phyloP scores from a whole-genome alignment of 2,888 invertebrate species.

The Hypsopygia costalis region DNA sequence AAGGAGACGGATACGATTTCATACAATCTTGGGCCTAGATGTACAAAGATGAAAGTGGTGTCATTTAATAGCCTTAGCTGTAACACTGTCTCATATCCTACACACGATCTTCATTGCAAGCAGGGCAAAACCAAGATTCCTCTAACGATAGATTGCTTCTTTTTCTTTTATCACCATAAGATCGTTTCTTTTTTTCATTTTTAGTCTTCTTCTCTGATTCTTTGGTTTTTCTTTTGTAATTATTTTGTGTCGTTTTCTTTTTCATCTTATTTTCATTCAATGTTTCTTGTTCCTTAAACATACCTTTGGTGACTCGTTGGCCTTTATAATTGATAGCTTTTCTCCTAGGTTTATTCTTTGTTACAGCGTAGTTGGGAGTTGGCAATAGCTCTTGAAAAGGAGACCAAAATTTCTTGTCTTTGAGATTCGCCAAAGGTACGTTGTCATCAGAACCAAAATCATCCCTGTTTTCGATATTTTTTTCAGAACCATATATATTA shows the following conservation, averaged over 20 bases:
- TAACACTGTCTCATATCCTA: slow-evolving; percentile 1
- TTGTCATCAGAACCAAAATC: slow-evolving; percentile 7
- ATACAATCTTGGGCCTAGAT: too few species aligned
- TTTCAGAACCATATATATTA: slow-evolving; percentile 6
- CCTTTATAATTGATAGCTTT: not conserved
- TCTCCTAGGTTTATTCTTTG: too few species aligned
- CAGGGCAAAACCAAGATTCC: slow-evolving; percentile 1
- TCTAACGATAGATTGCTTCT: slow-evolving; percentile 1
- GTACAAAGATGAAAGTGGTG: too few species aligned
- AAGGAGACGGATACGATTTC: too few species aligned
- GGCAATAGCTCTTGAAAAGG: not conserved
- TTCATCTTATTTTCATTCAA: not conserved
- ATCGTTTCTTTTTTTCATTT: slow-evolving; percentile 2
- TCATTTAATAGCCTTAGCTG: too few species aligned
- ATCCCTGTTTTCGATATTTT: slow-evolving; percentile 6
- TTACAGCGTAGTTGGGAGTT: not conserved
- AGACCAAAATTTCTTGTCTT: slow-evolving; percentile 1
- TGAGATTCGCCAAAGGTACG: not conserved
- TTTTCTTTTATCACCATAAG: slow-evolving; percentile 1
- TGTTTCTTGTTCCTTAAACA: slow-evolving; percentile 1
- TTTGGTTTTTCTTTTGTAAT: not conserved
- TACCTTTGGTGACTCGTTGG: not conserved
- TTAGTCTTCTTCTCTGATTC: slow-evolving; percentile 1
- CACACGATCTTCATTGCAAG: slow-evolving; percentile 1
- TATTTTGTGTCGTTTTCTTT: not conserved